A percentile compares a stretch with the other conserved stretches of the same genome.
These are phyloP conservation scores for Ylistrum balloti DNA, from an alignment of 1,140 invertebrate genomes.

Conservation along the genomic window DNA sequence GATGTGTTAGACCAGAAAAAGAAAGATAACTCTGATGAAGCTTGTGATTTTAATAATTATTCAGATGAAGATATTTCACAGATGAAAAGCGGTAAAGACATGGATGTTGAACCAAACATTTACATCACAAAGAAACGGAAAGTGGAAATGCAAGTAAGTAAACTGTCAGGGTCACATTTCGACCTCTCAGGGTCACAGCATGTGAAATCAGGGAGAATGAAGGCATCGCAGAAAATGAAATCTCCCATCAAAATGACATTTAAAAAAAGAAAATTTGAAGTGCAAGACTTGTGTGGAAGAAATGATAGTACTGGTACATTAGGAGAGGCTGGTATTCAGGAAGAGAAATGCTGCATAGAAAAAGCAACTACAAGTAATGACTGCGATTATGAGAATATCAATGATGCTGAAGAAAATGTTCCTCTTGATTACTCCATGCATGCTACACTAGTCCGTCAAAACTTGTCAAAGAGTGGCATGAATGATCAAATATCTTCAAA, in stretches of 20 bases:
- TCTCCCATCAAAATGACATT: slow-evolving; percentile 29
- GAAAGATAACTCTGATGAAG: neutral
- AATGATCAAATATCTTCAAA: neutral
- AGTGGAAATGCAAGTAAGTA: neutral
- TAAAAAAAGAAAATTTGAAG: neutral
- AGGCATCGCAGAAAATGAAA: neutral
- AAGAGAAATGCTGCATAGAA: neutral
- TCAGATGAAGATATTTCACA: neutral
- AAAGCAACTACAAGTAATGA: neutral
- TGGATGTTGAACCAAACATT: neutral
- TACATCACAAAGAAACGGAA: neutral
- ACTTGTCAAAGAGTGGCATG: neutral
- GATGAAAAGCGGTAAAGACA: neutral
- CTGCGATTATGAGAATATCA: neutral
- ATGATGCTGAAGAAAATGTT: neutral
- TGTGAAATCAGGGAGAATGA: neutral
- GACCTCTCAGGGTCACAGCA: neutral
- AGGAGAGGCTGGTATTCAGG: neutral
- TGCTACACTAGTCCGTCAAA: slow-evolving; percentile 14
- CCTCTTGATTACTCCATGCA: neutral
- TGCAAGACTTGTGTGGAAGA: neutral
- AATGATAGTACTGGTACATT: neutral
- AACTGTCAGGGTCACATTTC: neutral
- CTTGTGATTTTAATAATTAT: neutral
- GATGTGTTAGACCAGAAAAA: neutral